Base-by-base conservation (phyloP, 2,113 vertebrate genomes). In the Hipposideros armiger region DNA sequence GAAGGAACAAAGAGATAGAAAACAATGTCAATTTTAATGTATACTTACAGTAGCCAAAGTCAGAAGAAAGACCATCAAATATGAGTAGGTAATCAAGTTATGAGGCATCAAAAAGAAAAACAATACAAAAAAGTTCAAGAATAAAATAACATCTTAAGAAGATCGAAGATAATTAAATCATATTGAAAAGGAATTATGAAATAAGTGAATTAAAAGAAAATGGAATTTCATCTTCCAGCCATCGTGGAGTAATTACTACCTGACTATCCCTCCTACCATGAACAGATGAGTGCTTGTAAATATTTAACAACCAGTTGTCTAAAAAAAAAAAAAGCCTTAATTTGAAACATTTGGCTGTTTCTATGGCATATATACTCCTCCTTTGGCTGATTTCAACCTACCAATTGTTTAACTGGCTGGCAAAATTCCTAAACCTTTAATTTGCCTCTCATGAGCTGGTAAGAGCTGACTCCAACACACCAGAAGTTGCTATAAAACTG, bases 121-220 rank as follows among this genome's bases (percentile, higher is more conserved):
- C 15, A 80, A 52, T 64, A 73, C 2, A 74, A 66, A 80, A 92
- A 94, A 91, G 20, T 87, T 96, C 60, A 94, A 26, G 28, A 32
- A 77, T 85, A 62, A 89, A 80, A 72, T 60, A n/a, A 19, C 52
- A 58, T 87, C 93, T 96, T 70, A 47, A 92, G 66, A 70, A 92
- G 70, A 90, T n/a, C 52, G 64, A 45, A 94, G 47, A 24, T 66
- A 97, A 92, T 92, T 95, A 66, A 89, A 94, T 91, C 47, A 82
- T 88, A 95, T 72, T 86, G 52, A 45, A 91, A 96, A 85, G 15
- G 15, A 32, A 94, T 95, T 94, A 94, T 94, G 66, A 94, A 94
- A 91, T 94, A 92, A 94, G 74, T 85, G 47, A 95, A 76, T 81
- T 93, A 85, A 93, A 76, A 76, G 32, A 95, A 95, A 97, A 77